Percentiles rank a stretch among this genome's conserved stretches.
Conservation (phyloP, 1,140 invertebrate species). For the Nomia melanderi region DNA sequence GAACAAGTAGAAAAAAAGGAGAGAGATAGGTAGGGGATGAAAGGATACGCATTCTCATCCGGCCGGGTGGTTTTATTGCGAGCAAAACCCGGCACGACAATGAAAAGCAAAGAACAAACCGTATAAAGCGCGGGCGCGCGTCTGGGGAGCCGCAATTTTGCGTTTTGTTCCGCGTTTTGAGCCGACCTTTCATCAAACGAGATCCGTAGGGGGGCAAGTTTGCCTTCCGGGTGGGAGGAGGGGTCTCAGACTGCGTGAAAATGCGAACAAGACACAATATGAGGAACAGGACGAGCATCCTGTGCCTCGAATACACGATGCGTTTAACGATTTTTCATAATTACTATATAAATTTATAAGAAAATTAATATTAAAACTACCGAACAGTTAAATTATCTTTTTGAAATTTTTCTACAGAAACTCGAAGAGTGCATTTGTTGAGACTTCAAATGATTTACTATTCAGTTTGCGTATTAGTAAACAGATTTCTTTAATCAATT, state of each 20-base stretch:
- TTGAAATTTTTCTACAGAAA: too few relatives aligned
- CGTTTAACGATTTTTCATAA: background rate
- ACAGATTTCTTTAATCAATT: too few relatives aligned
- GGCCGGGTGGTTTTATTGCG: slow-evolving; percentile 24
- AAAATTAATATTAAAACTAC: too few relatives aligned
- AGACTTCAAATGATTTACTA: too few relatives aligned
- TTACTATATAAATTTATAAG: too few relatives aligned
- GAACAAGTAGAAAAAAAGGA: background rate
- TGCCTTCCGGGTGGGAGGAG: slow-evolving; percentile 3
- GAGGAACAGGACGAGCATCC: background rate
- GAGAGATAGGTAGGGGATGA: background rate
- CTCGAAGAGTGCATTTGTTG: too few relatives aligned
- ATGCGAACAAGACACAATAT: slow-evolving; percentile 22
- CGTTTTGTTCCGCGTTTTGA: background rate
- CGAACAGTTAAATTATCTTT: too few relatives aligned
- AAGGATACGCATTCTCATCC: slow-evolving; percentile 15
- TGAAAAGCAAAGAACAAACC: background rate
- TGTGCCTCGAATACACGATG: background rate
- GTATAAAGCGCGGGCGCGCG: background rate
- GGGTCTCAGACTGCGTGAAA: background rate
- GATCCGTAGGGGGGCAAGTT: background rate
- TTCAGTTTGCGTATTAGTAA: too few relatives aligned
- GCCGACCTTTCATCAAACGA: background rate
- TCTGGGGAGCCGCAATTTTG: slow-evolving; percentile 6
- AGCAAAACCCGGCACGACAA: background rate